Conservation (phyloP, 2,888 invertebrate genomes). For the Rugalucina vietnamica region DNA sequence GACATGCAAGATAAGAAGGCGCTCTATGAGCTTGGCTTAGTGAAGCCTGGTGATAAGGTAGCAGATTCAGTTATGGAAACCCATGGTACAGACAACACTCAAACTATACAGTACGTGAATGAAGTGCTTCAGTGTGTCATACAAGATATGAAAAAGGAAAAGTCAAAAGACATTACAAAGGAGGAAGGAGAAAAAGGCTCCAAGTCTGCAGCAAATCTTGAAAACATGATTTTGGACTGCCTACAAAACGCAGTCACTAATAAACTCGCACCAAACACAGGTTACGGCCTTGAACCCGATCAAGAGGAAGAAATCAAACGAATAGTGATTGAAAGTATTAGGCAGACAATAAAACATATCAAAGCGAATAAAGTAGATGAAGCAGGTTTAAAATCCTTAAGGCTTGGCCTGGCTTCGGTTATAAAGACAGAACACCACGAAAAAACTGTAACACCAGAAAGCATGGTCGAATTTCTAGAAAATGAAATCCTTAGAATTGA, state of each 20-base stretch:
- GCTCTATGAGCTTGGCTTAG: constrained; percentile 41
- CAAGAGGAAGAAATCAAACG: constrained; percentile 43
- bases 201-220: constrained; percentile 12
- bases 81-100: constrained; percentile 21
- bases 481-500: constrained; percentile 49
- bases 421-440: neutral
- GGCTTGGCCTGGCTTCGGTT: constrained; percentile 7
- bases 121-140: constrained; percentile 52
- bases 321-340: constrained; percentile 51
- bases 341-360: constrained; percentile 43
- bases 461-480: constrained; percentile 47
- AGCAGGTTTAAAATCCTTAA: constrained; percentile 34
- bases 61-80: neutral
- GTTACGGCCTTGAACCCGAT: constrained; percentile 24
- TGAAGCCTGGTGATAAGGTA: constrained; percentile 1
- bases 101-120: constrained; percentile 48
- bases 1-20: constrained; percentile 63
- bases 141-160: constrained; percentile 35
- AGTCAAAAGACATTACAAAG: neutral
- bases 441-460: neutral
- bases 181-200: neutral
- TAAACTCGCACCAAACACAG: neutral
- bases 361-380: constrained; percentile 35
- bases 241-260: constrained; percentile 39
- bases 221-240: constrained; percentile 39